These are phyloP conservation scores for Barbus barbus DNA, from an alignment of 2,113 vertebrate genomes.

Conservation along the genomic window DNA sequence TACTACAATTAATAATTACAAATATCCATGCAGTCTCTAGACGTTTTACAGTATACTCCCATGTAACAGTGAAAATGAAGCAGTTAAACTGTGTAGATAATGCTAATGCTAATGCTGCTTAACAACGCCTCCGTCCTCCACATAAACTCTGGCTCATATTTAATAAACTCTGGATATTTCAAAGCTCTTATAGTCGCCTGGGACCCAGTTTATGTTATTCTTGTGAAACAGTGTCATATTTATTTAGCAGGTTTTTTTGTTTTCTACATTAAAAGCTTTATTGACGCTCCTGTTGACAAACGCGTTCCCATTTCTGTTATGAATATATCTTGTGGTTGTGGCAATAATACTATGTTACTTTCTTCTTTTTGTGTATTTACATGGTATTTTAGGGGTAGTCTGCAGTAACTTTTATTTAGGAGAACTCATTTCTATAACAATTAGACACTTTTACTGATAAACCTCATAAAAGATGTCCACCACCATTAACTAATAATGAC, in stretches of 20 bases:
- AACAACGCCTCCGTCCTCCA: neutral
- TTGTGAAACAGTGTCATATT: neutral
- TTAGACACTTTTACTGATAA: too few relatives aligned
- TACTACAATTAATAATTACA: neutral
- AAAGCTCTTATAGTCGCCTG: neutral
- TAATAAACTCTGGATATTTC: too few relatives aligned
- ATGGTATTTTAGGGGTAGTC: too few relatives aligned
- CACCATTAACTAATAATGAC: too few relatives aligned
- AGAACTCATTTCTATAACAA: too few relatives aligned
- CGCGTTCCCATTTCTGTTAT: neutral
- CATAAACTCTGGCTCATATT: neutral
- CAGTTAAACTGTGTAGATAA: neutral
- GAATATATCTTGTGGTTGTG: neutral
- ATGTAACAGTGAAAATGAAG: neutral
- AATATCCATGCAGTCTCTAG: neutral
- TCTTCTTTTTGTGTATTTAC: too few relatives aligned
- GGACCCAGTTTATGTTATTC: neutral
- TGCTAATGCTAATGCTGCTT: neutral
- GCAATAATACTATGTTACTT: too few relatives aligned
- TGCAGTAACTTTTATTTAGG: too few relatives aligned
- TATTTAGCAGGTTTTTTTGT: neutral
- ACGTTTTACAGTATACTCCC: neutral
- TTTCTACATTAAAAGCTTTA: neutral
- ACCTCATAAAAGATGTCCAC: too few relatives aligned
- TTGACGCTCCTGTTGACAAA: neutral